These are phyloP conservation scores for Okapia johnstoni DNA, from an alignment of 2,113 vertebrate genomes.

Conservation along the genomic window DNA sequence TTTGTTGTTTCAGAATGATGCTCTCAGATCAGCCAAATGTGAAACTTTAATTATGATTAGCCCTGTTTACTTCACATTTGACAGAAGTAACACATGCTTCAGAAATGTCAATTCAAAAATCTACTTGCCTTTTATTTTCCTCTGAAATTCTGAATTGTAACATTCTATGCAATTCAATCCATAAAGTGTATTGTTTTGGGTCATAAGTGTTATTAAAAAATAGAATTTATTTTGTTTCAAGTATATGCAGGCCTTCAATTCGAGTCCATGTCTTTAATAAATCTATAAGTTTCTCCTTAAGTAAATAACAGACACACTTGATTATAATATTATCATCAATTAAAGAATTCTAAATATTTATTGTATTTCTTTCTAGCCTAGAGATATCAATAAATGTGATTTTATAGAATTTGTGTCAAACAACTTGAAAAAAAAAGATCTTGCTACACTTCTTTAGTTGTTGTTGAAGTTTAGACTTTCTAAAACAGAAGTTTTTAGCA, in stretches of 20 bases:
- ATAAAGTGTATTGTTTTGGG: neutral
- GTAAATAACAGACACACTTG: neutral
- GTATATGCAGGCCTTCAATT: neutral
- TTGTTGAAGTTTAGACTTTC: neutral
- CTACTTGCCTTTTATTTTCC: neutral
- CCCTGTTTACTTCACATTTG: conserved; percentile 31
- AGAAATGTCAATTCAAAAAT: conserved; percentile 42
- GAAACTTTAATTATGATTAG: conserved; percentile 43
- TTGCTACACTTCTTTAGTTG: neutral
- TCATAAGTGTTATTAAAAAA: neutral
- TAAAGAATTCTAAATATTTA: neutral
- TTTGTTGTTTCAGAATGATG: conserved; percentile 36
- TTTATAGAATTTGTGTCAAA: neutral
- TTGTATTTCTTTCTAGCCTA: neutral
- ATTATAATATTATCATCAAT: neutral
- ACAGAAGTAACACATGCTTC: conserved; percentile 31
- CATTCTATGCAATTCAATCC: neutral
- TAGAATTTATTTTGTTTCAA: neutral
- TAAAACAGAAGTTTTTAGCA: neutral
- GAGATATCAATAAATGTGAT: neutral
- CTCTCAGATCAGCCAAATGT: conserved; percentile 48
- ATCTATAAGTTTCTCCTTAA: neutral
- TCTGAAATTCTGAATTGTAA: neutral
- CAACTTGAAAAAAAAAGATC: neutral
- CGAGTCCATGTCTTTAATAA: neutral